phyloP scores from a whole-genome alignment of 2,113 vertebrate genomes.

The Melanocharis versteri region DNA sequence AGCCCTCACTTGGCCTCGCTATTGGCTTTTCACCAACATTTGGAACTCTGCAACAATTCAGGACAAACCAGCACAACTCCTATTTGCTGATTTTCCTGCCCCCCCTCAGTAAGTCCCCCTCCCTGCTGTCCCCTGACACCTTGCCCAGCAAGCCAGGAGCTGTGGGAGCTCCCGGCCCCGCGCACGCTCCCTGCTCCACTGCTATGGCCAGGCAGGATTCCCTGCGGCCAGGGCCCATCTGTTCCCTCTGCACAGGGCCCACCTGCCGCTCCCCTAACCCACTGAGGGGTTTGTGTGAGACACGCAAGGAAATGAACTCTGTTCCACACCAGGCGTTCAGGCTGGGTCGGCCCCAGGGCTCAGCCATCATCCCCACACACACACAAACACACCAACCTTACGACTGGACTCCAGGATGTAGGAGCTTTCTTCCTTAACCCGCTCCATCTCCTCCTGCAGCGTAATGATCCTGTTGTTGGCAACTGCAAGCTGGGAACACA shows the following conservation, averaged over 20 bases:
- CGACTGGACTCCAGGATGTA: constrained; percentile 86
- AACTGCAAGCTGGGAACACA: constrained; percentile 85
- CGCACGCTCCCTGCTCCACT: fast-evolving
- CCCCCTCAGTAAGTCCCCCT: neutral
- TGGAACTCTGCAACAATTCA: neutral
- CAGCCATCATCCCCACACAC: too few relatives aligned
- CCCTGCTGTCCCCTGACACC: neutral
- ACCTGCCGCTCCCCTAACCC: neutral
- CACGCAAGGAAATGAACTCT: fast-evolving
- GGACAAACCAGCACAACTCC: neutral
- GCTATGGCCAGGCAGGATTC: neutral
- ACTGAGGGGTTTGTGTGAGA: neutral
- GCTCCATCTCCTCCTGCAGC: constrained; percentile 93
- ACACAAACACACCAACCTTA: constrained; percentile 73
- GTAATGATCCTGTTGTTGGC: constrained; percentile 98
- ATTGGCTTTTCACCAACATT: neutral
- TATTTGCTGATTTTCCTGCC: neutral
- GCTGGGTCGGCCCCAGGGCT: neutral
- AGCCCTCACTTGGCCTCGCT: neutral
- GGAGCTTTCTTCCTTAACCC: constrained; percentile 90
- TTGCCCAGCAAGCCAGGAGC: neutral
- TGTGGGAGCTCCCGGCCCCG: fast-evolving
- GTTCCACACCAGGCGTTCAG: neutral
- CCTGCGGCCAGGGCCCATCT: neutral
- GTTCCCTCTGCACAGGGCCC: neutral